Base-by-base conservation (phyloP, 1,140 invertebrate species). In the Drosophila paulistorum region DNA sequence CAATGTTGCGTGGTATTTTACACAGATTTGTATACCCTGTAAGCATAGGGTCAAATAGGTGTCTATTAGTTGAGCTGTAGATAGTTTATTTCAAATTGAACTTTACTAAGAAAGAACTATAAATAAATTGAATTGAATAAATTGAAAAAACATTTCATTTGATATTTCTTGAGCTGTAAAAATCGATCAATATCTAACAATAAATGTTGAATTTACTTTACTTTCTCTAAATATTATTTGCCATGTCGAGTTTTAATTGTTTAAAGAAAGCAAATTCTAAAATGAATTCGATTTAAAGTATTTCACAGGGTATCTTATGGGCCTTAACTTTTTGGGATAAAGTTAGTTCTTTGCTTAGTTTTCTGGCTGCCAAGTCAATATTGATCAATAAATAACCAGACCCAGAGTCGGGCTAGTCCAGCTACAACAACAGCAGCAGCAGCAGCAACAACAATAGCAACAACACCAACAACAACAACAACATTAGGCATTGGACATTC, bases 1-100 rank as follows among this genome's bases (percentile, higher is more conserved):
- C 84, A 89, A 81, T 89, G 84, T 89, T 90, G 85, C 83, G 79
- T 87, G 79, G 83, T 79, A 80, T 87, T 87, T 87, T 75, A 75
- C 73, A 82, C 76, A 87, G 77, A 86, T 86, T 74, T 76, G 45
- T 51, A 13, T 39, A 7, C 45, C 23, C 45, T 23, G 2, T 5
- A 11, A 23, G 2, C 9, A 23, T 1, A 51, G 2, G 4, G 3
- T 23, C 3, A 1, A 48, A 1, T 3, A 20, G 0, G 45, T 3
- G 45, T 45, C 17, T 45, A 45, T 14, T 14, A 45, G 42, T 6
- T 17, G 17, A n/a, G n/a, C n/a, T n/a, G n/a, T n/a, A n/a, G n/a
- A n/a, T n/a, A n/a, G n/a, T n/a, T n/a, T n/a, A n/a, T n/a, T n/a
- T n/a, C n/a, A n/a, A n/a, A n/a, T n/a, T n/a, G n/a, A n/a, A n/a